Percentiles rank a stretch among this genome's conserved stretches.
These are phyloP conservation scores for Sorex maritimensis DNA, from an alignment of 2,797 vertebrate species.

Conservation along the genomic window DNA sequence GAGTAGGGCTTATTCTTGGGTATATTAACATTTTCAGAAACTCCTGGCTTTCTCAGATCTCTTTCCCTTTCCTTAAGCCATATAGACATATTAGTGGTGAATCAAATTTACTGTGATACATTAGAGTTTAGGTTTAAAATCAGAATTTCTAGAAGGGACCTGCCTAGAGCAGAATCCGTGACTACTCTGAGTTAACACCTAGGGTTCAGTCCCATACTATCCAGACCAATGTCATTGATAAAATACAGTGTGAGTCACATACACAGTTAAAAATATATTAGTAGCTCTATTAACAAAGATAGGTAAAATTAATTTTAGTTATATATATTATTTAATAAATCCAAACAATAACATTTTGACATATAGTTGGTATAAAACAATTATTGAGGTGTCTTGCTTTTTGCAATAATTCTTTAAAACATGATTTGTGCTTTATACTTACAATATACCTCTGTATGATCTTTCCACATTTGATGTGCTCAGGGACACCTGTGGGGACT, in stretches of 20 bases:
- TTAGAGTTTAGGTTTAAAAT: neutral
- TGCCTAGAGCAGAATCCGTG: neutral
- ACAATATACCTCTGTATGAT: neutral
- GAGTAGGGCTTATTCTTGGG: neutral
- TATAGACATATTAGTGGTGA: neutral
- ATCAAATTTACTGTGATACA: neutral
- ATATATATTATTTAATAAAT: neutral
- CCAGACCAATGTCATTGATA: neutral
- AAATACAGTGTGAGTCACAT: constrained; percentile 1
- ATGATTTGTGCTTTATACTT: neutral
- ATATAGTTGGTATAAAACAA: constrained; percentile 15
- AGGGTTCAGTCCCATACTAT: neutral
- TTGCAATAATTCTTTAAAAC: neutral
- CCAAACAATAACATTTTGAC: constrained; percentile 46
- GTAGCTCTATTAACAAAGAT: neutral
- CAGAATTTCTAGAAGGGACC: constrained; percentile 34
- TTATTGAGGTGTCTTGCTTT: neutral
- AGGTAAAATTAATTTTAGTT: constrained; percentile 27
- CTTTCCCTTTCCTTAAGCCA: constrained; percentile 29
- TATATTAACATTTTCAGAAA: constrained; percentile 62
- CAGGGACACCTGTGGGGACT: neutral
- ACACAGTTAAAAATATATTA: neutral
- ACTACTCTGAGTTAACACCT: constrained; percentile 29
- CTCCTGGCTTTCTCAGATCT: constrained; percentile 20
- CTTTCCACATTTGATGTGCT: neutral